phyloP scores from a whole-genome alignment of 2,888 invertebrate genomes.

The Scotopteryx bipunctaria region DNA sequence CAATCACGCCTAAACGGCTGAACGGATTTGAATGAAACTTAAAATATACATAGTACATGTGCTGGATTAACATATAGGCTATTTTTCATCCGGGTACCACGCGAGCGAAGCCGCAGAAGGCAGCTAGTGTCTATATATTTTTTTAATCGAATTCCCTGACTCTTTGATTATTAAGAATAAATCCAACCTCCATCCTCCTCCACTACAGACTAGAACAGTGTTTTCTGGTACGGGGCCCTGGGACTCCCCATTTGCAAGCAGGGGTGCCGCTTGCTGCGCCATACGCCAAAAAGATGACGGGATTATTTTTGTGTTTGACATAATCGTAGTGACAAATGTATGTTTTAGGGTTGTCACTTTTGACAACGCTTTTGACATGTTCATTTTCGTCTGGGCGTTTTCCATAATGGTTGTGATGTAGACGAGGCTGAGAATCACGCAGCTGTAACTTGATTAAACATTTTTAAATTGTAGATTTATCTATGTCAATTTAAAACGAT shows the following conservation, averaged over 20 bases:
- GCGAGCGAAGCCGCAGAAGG: no score
- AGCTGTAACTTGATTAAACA: slow-evolving; percentile 20
- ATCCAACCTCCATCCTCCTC: no score
- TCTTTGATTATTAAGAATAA: no score
- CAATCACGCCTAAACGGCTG: no score
- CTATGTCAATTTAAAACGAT: no score
- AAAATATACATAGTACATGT: no score
- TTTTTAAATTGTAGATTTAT: background rate
- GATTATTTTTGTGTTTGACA: slow-evolving; percentile 84
- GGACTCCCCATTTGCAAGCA: slow-evolving; percentile 75
- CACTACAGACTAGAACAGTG: background rate
- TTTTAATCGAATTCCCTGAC: no score
- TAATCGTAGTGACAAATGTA: slow-evolving; percentile 83
- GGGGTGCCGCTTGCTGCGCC: slow-evolving; percentile 61
- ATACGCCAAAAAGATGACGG: slow-evolving; percentile 79
- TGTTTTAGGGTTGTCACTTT: slow-evolving; percentile 71
- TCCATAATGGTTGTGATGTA: slow-evolving; percentile 40
- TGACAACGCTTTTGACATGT: slow-evolving; percentile 49
- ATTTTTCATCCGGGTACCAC: no score
- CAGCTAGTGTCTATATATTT: no score
- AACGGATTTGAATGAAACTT: no score
- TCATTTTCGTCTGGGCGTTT: slow-evolving; percentile 53
- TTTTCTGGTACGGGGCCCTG: slow-evolving; percentile 1
- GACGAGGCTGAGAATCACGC: slow-evolving; percentile 38
- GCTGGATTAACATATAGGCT: no score